Conservation (phyloP, 2,888 invertebrate species). For the Callinectes sapidus region DNA sequence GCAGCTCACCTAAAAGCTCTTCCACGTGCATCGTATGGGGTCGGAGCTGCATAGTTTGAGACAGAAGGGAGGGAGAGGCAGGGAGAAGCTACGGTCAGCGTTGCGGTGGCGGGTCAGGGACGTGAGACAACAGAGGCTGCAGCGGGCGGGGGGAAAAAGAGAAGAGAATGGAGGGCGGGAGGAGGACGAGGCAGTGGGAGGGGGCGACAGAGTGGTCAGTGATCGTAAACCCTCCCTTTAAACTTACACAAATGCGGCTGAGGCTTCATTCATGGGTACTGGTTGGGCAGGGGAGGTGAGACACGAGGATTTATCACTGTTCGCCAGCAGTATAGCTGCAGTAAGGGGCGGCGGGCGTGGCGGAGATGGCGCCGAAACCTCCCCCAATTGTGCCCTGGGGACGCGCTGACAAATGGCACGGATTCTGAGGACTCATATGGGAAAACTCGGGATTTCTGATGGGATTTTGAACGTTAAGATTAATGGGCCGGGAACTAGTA, state of each 20-base stretch:
- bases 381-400: slow-evolving; percentile 47
- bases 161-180: not conserved
- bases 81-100: not conserved
- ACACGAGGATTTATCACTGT: slow-evolving; percentile 45
- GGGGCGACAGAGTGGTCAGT: not conserved
- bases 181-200: not conserved
- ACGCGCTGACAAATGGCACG: slow-evolving; percentile 62
- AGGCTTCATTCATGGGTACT: slow-evolving; percentile 44
- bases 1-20: not conserved
- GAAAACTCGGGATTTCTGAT: slow-evolving; percentile 62
- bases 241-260: slow-evolving; percentile 26
- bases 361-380: slow-evolving; percentile 46
- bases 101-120: slow-evolving; percentile 10
- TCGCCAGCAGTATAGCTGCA: slow-evolving; percentile 45
- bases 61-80: not conserved
- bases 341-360: slow-evolving; percentile 43
- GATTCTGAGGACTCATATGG: slow-evolving; percentile 63
- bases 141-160: not conserved
- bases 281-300: slow-evolving; percentile 39
- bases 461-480: slow-evolving; percentile 61
- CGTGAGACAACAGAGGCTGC: slow-evolving; percentile 3
- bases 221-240: slow-evolving; percentile 25
- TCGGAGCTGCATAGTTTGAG: not conserved
- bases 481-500: slow-evolving; percentile 40
- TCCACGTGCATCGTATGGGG: slow-evolving; percentile 26